These are phyloP conservation scores for Hypocryptadius cinnamomeus DNA, from an alignment of 2,113 vertebrate genomes.

Conservation along the genomic window DNA sequence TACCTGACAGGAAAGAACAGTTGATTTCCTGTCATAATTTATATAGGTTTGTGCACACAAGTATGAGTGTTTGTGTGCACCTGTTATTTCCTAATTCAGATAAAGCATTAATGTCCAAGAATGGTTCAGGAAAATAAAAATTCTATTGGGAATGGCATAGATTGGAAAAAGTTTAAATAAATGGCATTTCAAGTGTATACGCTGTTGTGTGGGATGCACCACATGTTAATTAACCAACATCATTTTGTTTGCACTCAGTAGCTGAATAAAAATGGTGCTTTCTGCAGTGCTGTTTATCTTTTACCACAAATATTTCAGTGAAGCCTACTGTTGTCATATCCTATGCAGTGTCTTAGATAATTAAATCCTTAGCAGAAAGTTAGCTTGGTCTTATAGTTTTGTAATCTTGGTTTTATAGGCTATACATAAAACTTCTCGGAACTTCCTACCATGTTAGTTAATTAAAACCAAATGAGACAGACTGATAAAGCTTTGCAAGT, in stretches of 20 bases:
- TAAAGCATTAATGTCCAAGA: not conserved
- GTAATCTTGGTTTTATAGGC: not conserved
- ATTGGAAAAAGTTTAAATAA: not conserved
- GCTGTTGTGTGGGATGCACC: not conserved
- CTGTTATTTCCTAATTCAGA: not conserved
- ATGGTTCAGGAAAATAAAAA: not conserved
- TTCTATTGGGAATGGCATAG: not conserved
- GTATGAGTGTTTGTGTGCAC: fast-evolving
- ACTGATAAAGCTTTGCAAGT: not conserved
- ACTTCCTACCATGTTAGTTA: not conserved
- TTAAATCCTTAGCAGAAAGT: not conserved
- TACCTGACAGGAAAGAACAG: not conserved
- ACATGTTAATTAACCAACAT: not conserved
- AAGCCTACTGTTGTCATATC: not conserved
- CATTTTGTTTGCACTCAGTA: not conserved
- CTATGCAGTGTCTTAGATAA: not conserved
- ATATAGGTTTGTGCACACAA: not conserved
- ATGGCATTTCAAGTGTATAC: not conserved
- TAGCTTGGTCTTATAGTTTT: not conserved
- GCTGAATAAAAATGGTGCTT: not conserved
- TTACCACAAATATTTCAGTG: not conserved
- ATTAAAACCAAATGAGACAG: not conserved
- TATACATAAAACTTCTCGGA: not conserved
- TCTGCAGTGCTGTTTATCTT: not conserved
- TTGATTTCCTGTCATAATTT: not conserved